These are phyloP conservation scores for Sarcophaga caerulescens DNA, from an alignment of 2,888 invertebrate genomes.

Conservation along the genomic window DNA sequence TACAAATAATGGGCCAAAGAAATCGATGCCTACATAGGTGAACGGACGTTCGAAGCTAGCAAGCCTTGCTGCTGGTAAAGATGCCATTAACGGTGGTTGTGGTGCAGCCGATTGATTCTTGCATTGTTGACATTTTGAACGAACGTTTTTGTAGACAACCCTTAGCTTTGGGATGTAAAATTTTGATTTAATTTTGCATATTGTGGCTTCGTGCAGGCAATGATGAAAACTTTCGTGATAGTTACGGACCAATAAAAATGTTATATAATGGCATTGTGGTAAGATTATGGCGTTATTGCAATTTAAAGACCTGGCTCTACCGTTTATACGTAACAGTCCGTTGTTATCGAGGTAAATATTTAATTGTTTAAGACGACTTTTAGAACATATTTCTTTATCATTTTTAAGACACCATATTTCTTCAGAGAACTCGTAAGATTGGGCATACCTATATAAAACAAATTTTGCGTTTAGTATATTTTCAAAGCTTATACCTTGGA, in stretches of 20 bases:
- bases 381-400: too few species aligned
- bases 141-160: too few species aligned
- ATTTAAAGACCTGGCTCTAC: slow-evolving; percentile 43
- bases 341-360: slow-evolving; percentile 41
- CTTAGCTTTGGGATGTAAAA: too few species aligned
- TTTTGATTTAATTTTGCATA: too few species aligned
- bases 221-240: neutral
- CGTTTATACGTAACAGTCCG: slow-evolving; percentile 45
- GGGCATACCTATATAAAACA: slow-evolving; percentile 5
- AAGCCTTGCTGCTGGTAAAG: too few species aligned
- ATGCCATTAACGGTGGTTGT: too few species aligned
- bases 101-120: neutral
- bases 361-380: slow-evolving; percentile 12
- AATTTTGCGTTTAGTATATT: neutral
- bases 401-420: too few species aligned
- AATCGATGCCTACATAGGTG: neutral
- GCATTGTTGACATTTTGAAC: neutral
- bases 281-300: slow-evolving; percentile 48
- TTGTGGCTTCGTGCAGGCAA: too few species aligned
- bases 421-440: too few species aligned
- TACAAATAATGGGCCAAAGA: neutral
- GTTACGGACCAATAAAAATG: slow-evolving; percentile 30
- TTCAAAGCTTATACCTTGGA: too few species aligned
- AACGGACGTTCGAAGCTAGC: too few species aligned
- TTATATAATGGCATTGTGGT: slow-evolving; percentile 48